These are phyloP conservation scores for Cydia fagiglandana DNA, from an alignment of 1,140 invertebrate genomes.

Conservation along the genomic window DNA sequence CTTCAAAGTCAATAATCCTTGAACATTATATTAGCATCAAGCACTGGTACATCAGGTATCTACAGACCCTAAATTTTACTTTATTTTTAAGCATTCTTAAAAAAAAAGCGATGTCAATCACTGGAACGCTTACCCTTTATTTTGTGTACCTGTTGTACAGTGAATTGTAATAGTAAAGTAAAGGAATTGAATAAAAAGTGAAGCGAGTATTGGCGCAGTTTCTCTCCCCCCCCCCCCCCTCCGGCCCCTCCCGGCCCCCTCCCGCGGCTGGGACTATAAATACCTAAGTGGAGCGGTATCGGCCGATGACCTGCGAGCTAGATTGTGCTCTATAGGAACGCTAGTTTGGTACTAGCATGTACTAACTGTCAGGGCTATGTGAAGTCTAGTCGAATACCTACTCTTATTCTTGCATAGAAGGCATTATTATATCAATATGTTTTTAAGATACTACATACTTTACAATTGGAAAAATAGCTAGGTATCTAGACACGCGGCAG, in stretches of 20 bases:
- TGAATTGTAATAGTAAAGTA: not conserved
- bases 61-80: not conserved
- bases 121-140: not conserved
- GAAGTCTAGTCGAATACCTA: too few relatives aligned
- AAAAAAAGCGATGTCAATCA: not conserved
- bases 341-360: too few relatives aligned
- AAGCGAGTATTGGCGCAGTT: conserved; percentile 14
- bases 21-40: not conserved
- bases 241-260: not conserved
- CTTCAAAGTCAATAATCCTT: too few relatives aligned
- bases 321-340: not conserved
- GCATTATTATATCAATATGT: too few relatives aligned
- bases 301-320: conserved; percentile 5
- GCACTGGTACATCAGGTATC: not conserved
- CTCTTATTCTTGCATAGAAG: too few relatives aligned
- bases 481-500: too few relatives aligned
- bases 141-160: too few relatives aligned
- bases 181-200: conserved; percentile 14
- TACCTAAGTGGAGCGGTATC: conserved; percentile 2
- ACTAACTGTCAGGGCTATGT: too few relatives aligned
- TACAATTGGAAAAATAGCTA: too few relatives aligned
- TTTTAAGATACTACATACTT: too few relatives aligned
- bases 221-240: not conserved
- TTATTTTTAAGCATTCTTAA: not conserved
- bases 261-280: conserved; percentile 9